Evolutionary conservation across 2,888 invertebrate species (phyloP).

Genomic region (Asteroscopus sphinx): DNA sequence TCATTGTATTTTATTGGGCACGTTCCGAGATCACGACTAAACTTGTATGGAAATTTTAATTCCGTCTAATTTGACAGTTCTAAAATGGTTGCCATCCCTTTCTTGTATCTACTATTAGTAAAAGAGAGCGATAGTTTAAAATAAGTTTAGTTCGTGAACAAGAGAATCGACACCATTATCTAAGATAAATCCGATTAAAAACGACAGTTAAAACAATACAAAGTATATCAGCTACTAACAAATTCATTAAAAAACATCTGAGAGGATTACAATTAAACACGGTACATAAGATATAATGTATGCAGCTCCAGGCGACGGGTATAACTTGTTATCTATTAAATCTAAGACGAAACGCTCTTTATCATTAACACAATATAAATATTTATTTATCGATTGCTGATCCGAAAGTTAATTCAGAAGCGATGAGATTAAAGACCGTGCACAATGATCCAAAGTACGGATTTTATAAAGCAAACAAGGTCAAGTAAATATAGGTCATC

Average conservation of each 20-base stretch:
- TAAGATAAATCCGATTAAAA: background rate
- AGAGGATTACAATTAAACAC: slow-evolving; percentile 48
- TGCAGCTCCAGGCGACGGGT: slow-evolving; percentile 67
- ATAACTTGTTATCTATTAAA: slow-evolving; percentile 78
- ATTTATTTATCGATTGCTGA: slow-evolving; percentile 78
- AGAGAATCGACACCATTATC: too few species aligned
- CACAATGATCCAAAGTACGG: slow-evolving; percentile 37
- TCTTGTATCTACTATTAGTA: too few species aligned
- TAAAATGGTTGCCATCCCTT: too few species aligned
- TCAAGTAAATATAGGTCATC: too few species aligned
- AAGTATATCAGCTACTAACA: slow-evolving; percentile 11
- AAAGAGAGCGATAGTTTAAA: too few species aligned
- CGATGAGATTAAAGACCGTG: slow-evolving; percentile 66
- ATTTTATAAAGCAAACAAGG: too few species aligned
- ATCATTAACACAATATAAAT: slow-evolving; percentile 86
- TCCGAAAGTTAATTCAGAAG: slow-evolving; percentile 79
- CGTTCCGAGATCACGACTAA: too few species aligned
- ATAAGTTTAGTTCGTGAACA: too few species aligned
- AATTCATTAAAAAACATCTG: slow-evolving; percentile 28
- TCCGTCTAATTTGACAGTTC: too few species aligned
- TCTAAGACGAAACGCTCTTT: slow-evolving; percentile 77
- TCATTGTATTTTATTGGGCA: too few species aligned
- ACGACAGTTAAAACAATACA: background rate
- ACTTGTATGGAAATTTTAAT: too few species aligned
- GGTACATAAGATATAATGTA: slow-evolving; percentile 51